Base-by-base conservation (phyloP, 92 coral and sea anemone species). In the Paramuricea clavata region DNA sequence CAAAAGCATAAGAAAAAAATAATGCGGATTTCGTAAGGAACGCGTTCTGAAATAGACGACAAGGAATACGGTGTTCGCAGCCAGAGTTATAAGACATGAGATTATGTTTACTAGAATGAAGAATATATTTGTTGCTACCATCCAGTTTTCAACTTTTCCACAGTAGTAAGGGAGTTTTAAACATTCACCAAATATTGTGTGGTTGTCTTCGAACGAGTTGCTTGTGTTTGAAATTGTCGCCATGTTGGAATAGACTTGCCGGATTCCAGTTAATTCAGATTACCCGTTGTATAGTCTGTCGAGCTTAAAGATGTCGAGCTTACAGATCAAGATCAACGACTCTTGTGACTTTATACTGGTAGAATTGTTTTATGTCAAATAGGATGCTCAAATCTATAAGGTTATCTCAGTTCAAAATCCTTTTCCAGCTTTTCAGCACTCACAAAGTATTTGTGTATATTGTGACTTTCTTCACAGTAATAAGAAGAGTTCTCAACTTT, bases 1-100 rank as follows among this genome's bases (percentile, higher is more conserved):
- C 42, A 87, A 42, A 15, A 79, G 59, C 31, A 69, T 84, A 12
- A 87, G 74, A 19, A 87, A 71, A 32, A 87, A 36, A 68, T 87
- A 67, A 16, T 85, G 69, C 2, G 68, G 42, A 43, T 61, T 82
- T 10, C 69, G 85, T 15, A 88, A 72, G 33, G 57, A 68, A 32
- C 73, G 77, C 12, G 72, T 81, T 34, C 82, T 79, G 22, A 62
- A n/a, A 47, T 81, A 81, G 35, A 76, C 57, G 12, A 82, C 27
- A 27, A 88, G 61, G 21, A 88, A 85, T 12, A 82, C 19, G 12
- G 78, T 49, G 75, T 88, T 88, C 19, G 82, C 84, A n/a, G 50
- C 27, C 19, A 84, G 26, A 8, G 88, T 85, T 60, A 69, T 43
- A 17, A 88, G 36, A 19, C 74, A 70, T 25, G 71, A 82, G 25